phyloP scores from a whole-genome alignment of 2,888 invertebrate genomes.

The Drosophila subquinaria region DNA sequence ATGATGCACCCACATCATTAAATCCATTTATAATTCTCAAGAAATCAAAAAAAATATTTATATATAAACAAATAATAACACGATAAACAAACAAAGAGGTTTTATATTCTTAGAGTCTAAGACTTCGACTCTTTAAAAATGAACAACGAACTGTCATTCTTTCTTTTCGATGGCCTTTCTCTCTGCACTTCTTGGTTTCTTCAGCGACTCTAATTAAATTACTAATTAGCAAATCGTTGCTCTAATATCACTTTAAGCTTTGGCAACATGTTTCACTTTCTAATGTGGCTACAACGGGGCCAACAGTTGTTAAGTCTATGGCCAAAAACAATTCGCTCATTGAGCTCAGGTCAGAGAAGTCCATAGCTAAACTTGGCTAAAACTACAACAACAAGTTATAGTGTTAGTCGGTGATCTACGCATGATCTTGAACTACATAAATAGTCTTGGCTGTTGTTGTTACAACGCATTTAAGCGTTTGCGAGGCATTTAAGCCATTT shows the following conservation, averaged over 20 bases:
- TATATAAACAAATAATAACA: not conserved
- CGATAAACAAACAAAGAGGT: not conserved
- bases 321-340: slow-evolving; percentile 35
- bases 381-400: slow-evolving; percentile 15
- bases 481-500: slow-evolving; percentile 37
- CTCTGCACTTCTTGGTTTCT: not conserved
- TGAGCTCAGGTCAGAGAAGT: slow-evolving; percentile 29
- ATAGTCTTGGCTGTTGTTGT: slow-evolving; percentile 15
- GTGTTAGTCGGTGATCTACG: slow-evolving; percentile 45
- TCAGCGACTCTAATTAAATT: not conserved
- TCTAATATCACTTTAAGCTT: slow-evolving; percentile 33
- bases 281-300: slow-evolving; percentile 63
- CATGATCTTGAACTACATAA: slow-evolving; percentile 73
- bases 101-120: too few relatives aligned
- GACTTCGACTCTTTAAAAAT: not conserved
- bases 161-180: slow-evolving; percentile 3
- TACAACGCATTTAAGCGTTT: slow-evolving; percentile 42
- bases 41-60: slow-evolving; percentile 4
- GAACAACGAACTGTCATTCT: not conserved
- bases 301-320: slow-evolving; percentile 35
- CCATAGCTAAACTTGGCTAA: slow-evolving; percentile 29
- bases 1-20: slow-evolving; percentile 27
- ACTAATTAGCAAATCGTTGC: slow-evolving; percentile 63
- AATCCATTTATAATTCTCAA: not conserved
- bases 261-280: slow-evolving; percentile 63